Conservation (phyloP, 2,113 vertebrate genomes). For the Manacus vitellinus region DNA sequence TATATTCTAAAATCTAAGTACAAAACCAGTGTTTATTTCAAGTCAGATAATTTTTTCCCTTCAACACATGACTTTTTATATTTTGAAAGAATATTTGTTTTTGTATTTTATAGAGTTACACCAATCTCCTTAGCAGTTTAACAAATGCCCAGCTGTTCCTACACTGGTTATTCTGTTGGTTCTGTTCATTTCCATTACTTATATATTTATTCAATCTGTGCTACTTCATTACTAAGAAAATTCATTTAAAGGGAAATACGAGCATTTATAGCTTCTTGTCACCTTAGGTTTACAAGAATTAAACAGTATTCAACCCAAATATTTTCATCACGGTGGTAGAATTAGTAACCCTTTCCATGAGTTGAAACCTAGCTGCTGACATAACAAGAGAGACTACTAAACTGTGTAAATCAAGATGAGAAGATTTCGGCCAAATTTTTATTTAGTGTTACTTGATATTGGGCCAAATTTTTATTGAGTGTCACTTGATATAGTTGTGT, state of each 20-base stretch:
- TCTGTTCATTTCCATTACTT: neutral
- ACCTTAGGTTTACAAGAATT: neutral
- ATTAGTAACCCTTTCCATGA: neutral
- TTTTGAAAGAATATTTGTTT: neutral
- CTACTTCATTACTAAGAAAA: neutral
- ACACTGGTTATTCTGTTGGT: neutral
- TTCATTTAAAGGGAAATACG: neutral
- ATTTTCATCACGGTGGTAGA: neutral
- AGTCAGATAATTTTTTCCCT: neutral
- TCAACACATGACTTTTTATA: accelerated
- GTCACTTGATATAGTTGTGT: neutral
- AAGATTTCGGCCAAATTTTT: neutral
- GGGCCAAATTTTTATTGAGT: neutral
- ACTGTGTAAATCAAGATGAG: neutral
- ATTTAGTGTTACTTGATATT: neutral
- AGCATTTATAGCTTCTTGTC: neutral
- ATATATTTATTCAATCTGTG: neutral
- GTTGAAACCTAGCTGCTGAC: neutral
- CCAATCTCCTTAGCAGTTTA: neutral
- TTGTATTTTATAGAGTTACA: neutral
- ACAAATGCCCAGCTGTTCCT: neutral
- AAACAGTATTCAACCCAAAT: neutral
- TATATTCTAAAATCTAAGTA: neutral
- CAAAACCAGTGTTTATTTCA: accelerated
- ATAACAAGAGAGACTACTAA: neutral